Conservation (phyloP, 2,113 vertebrate genomes). For the Chionis minor region DNA sequence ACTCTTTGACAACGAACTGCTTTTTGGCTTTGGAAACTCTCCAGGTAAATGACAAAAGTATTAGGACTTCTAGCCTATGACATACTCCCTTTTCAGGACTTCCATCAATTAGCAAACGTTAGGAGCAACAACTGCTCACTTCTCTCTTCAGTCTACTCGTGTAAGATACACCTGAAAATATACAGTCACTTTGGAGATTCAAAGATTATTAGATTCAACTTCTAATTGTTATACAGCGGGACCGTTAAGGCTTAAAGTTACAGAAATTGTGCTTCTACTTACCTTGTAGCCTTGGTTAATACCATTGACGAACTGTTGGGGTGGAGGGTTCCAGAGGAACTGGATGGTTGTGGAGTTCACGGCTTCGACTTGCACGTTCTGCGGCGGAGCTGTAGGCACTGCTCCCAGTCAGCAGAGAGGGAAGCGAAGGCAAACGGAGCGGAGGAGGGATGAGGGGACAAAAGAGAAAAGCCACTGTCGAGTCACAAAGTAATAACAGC, state of each 20-base stretch:
- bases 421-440: neutral
- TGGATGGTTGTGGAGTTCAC: conserved; percentile 90
- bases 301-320: conserved; percentile 95
- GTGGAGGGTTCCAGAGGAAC: conserved; percentile 91
- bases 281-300: conserved; percentile 99
- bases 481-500: neutral
- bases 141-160: rapidly evolving
- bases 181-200: neutral
- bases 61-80: neutral
- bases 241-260: neutral
- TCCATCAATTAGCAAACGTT: neutral
- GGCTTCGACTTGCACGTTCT: conserved; percentile 85
- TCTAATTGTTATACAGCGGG: rapidly evolving
- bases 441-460: neutral
- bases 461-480: neutral
- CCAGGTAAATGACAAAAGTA: neutral
- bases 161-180: neutral
- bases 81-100: neutral
- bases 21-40: conserved; percentile 11
- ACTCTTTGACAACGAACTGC: neutral
- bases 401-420: neutral
- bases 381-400: conserved; percentile 95
- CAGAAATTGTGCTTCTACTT: neutral
- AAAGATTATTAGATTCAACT: neutral
- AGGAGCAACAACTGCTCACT: neutral